Evolutionary conservation across 2,797 vertebrate genomes (phyloP).

Genomic region (Pseudotriccus pelzelni): DNA sequence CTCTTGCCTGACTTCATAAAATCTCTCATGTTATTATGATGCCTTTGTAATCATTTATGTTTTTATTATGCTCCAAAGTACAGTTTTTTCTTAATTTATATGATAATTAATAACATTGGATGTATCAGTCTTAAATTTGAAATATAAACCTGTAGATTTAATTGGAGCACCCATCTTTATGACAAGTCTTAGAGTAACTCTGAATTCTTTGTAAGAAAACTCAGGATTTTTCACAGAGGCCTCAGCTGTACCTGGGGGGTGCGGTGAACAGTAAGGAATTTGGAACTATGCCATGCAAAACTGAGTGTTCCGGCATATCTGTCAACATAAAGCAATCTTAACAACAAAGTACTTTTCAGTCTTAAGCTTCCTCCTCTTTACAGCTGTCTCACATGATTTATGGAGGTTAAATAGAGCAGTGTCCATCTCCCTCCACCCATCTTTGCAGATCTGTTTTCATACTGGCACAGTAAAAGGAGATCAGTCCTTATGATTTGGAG

Average conservation of each 20-base stretch:
- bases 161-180: not conserved
- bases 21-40: not conserved
- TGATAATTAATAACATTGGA: not conserved
- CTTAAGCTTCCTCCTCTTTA: not conserved
- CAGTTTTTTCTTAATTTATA: not conserved
- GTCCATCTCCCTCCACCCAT: fast-evolving
- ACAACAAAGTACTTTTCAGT: not conserved
- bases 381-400: not conserved
- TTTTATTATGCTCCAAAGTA: not conserved
- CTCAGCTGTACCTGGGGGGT: not conserved
- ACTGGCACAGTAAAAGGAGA: not conserved
- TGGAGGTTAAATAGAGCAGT: not conserved
- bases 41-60: not conserved
- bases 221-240: not conserved
- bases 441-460: not conserved
- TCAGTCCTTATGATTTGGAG: not conserved
- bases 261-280: not conserved
- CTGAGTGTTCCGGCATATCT: not conserved
- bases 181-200: not conserved
- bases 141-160: not conserved
- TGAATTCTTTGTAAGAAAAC: not conserved
- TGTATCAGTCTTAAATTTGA: not conserved
- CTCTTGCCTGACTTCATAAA: not conserved
- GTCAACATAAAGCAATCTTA: not conserved
- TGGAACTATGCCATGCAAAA: fast-evolving